These are phyloP conservation scores for Tipula vernalis DNA, from an alignment of 2,888 invertebrate genomes.

Conservation along the genomic window DNA sequence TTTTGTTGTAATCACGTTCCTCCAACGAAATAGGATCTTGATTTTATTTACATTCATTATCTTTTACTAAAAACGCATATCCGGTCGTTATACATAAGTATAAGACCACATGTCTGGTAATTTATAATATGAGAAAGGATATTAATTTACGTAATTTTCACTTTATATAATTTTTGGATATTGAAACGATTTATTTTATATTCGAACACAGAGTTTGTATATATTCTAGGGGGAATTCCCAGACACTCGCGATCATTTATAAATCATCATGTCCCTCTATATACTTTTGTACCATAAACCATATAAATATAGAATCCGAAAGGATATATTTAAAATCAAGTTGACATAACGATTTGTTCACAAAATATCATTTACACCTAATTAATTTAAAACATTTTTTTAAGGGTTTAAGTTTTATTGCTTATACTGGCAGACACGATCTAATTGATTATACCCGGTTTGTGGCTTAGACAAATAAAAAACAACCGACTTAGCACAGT, in stretches of 20 bases:
- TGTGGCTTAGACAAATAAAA: not conserved
- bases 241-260: not conserved
- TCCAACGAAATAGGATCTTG: not conserved
- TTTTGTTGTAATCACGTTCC: not conserved
- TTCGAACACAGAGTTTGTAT: too few relatives aligned
- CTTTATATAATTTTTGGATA: not conserved
- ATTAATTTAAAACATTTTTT: not conserved
- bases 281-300: not conserved
- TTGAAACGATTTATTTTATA: not conserved
- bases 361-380: not conserved
- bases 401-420: not conserved
- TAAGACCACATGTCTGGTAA: constrained; percentile 4
- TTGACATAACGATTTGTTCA: not conserved
- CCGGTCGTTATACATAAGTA: not conserved
- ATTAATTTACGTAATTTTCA: not conserved
- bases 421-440: not conserved
- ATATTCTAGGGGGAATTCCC: not conserved
- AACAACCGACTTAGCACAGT: not conserved
- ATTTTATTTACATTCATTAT: not conserved
- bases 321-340: not conserved
- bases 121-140: not conserved
- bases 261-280: not conserved
- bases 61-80: not conserved
- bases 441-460: not conserved
- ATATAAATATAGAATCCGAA: not conserved